A percentile compares a stretch with the other conserved stretches of the same genome.
phyloP scores from a whole-genome alignment of 2,113 vertebrate species.

The Equus quagga region DNA sequence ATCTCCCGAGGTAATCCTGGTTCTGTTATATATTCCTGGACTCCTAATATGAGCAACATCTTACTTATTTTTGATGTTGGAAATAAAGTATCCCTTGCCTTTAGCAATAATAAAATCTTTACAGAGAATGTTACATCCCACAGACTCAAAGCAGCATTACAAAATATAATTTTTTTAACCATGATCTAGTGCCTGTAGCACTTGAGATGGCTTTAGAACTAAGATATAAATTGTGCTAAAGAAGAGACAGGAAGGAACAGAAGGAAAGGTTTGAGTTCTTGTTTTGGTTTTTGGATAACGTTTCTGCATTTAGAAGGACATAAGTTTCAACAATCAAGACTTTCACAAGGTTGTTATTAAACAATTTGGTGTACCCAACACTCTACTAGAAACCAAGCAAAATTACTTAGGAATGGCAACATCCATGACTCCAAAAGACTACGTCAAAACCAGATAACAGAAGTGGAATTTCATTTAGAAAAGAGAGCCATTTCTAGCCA shows the following conservation, averaged over 20 bases:
- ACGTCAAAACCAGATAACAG: not conserved
- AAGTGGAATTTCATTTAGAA: not conserved
- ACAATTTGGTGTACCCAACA: not conserved
- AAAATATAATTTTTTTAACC: slow-evolving; percentile 67
- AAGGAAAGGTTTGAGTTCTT: not conserved
- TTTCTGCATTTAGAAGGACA: slow-evolving; percentile 32
- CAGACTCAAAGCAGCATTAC: slow-evolving; percentile 54
- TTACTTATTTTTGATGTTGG: slow-evolving; percentile 75
- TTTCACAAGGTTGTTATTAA: not conserved
- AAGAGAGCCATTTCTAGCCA: not conserved
- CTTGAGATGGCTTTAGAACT: slow-evolving; percentile 56
- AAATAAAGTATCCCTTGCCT: slow-evolving; percentile 80
- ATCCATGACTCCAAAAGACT: not conserved
- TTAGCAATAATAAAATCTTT: slow-evolving; percentile 78
- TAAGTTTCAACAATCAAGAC: not conserved
- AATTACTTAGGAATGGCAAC: not conserved
- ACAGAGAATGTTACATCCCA: slow-evolving; percentile 64
- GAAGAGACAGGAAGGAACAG: not conserved
- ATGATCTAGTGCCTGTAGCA: slow-evolving; percentile 51
- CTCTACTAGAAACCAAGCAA: not conserved
- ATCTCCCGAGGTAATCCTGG: slow-evolving; percentile 74
- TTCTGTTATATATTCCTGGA: slow-evolving; percentile 63
- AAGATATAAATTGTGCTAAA: slow-evolving; percentile 61
- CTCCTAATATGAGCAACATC: slow-evolving; percentile 64
- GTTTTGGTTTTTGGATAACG: not conserved